Percentiles rank a stretch among this genome's conserved stretches.
phyloP scores from a whole-genome alignment of 2,797 vertebrate species.

The Artibeus jamaicensis region DNA sequence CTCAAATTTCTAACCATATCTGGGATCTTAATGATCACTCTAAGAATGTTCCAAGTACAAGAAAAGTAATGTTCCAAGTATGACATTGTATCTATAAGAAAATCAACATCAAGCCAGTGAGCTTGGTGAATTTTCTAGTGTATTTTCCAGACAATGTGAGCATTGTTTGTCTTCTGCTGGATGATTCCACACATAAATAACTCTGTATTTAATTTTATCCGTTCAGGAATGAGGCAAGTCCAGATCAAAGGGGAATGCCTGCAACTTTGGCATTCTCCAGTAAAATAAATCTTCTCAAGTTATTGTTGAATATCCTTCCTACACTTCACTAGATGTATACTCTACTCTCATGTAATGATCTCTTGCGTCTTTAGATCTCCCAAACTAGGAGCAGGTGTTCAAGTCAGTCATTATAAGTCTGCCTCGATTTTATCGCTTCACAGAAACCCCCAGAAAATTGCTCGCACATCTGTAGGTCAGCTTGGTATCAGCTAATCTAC shows the following conservation, averaged over 20 bases:
- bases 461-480: not conserved
- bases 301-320: not conserved
- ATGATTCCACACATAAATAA: not conserved
- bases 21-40: not conserved
- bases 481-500: not conserved
- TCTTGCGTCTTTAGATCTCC: not conserved
- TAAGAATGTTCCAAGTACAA: not conserved
- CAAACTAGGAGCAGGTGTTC: not conserved
- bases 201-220: not conserved
- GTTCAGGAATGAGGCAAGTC: not conserved
- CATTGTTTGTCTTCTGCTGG: not conserved
- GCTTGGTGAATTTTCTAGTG: not conserved
- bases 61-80: not conserved
- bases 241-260: not conserved
- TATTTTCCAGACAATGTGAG: not conserved
- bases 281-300: not conserved
- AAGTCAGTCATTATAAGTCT: not conserved
- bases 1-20: not conserved
- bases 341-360: not conserved
- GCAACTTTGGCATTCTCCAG: not conserved
- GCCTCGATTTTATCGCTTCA: too few species aligned
- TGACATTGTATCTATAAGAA: not conserved
- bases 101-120: not conserved
- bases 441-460: not conserved
- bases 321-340: not conserved